Evolutionary conservation across 2,797 vertebrate species (phyloP), one percentile per base, ranked within the genome.

Genomic region (Lacerta agilis): DNA sequence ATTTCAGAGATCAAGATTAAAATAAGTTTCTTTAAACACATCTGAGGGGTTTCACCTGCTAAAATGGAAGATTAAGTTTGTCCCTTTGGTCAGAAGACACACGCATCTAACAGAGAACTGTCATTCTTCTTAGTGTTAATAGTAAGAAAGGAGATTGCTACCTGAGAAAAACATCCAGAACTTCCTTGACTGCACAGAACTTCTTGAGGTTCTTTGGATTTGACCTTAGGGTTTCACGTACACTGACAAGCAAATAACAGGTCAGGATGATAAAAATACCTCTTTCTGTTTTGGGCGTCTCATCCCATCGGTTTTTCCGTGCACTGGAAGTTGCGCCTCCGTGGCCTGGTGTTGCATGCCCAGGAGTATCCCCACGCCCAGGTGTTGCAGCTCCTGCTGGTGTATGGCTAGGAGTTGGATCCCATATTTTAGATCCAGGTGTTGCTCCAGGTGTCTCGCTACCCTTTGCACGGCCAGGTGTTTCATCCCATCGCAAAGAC

Each of bases 221-320:
- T 83, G 58, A 45, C 5, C 41, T 8, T 20, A 29, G 2, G 3
- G 7, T 84, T 76, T 66, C 25, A 85, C n/a, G 41, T 27, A 18
- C 41, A 38, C 20, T 7, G 41, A 64, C 11, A 43, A 64, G 15
- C 29, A 64, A 73, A 9, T 72, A 73, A 17, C 27, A 76, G 41
- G 5, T 41, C n/a, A 33, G 49, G n/a, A 58, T 64, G 55, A 33
- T 33, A 25, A 27, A 78, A 43, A 3, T 66, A 98, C 98, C 98
- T 95, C 99, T 97, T 82, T 99, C 99, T 3, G 99, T 99, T 96
- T 99, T 99, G 3, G 99, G 99, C 0, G 99, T 99, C 95, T 99
- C 99, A 41, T 99, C 99, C 99, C 99, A 99, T 92, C 99, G 97
- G 90, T 99, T 99, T 95, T 99, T 99, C 79, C 99, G 98, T 6